Conservation (phyloP, 1,140 invertebrate genomes). For the Babylonia areolata region DNA sequence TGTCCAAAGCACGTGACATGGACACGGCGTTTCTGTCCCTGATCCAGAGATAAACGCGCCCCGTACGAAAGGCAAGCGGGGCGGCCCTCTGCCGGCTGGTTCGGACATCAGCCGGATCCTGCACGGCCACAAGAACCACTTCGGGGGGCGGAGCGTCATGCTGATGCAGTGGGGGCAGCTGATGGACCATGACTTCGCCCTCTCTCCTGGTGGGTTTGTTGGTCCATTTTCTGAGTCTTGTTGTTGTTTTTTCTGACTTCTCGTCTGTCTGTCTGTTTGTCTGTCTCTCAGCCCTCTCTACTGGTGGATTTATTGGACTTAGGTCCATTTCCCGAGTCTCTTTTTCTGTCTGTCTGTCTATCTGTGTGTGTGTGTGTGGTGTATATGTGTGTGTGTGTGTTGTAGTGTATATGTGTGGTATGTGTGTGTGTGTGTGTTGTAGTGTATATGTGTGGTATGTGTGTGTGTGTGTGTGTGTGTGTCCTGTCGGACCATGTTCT, state of each 20-base stretch:
- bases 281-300: not conserved
- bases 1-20: no score
- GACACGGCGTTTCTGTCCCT: no score
- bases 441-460: no score
- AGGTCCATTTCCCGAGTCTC: not conserved
- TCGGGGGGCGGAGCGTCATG: constrained; percentile 21
- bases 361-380: no score
- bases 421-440: no score
- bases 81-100: constrained; percentile 43
- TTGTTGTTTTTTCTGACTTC: not conserved
- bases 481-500: not conserved
- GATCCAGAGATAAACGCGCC: not conserved
- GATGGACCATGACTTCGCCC: constrained; percentile 42
- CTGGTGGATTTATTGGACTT: not conserved
- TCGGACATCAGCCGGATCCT: constrained; percentile 42
- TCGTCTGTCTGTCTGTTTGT: no score
- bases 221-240: not conserved
- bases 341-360: no score
- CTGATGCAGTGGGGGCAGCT: constrained; percentile 51
- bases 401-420: no score
- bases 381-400: no score
- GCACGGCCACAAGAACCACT: not conserved
- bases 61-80: constrained; percentile 29
- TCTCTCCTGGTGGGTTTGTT: not conserved
- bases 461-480: not conserved